Evolutionary conservation across 2,888 invertebrate species (phyloP).

Genomic region (Troilus luridus): DNA sequence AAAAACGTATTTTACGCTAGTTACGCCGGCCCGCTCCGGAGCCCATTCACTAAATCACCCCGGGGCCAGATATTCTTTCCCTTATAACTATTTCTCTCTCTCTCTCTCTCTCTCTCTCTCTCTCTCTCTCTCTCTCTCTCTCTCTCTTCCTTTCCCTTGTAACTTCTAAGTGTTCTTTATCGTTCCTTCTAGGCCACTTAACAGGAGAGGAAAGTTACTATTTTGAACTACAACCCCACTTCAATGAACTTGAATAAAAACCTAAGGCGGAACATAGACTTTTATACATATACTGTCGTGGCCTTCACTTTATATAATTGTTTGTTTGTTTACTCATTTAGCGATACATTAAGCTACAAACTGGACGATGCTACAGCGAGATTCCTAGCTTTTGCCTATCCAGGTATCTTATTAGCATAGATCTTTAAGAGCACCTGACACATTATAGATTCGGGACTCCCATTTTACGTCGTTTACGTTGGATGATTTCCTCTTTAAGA

Average conservation of each 20-base stretch:
- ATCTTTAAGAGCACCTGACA: too few relatives aligned
- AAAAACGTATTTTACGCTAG: constrained; percentile 44
- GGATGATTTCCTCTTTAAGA: too few relatives aligned
- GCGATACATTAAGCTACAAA: too few relatives aligned
- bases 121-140: background rate
- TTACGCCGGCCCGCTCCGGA: background rate
- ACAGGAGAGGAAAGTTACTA: background rate
- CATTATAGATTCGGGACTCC: too few relatives aligned
- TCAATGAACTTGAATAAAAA: background rate
- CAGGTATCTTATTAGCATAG: too few relatives aligned
- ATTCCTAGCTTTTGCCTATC: too few relatives aligned
- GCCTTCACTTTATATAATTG: background rate
- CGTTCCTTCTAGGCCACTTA: constrained; percentile 2
- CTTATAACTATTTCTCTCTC: constrained; percentile 26
- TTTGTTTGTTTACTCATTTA: background rate
- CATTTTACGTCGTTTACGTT: too few relatives aligned
- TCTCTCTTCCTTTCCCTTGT: background rate
- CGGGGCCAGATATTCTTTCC: constrained; percentile 26
- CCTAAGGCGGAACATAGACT: background rate
- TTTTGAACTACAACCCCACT: background rate
- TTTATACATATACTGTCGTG: background rate
- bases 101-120: background rate
- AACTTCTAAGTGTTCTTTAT: constrained; percentile 23
- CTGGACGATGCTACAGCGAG: too few relatives aligned
- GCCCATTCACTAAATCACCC: constrained; percentile 29